Evolutionary conservation across 2,797 vertebrate species (phyloP).

Genomic region (Microhierax caerulescens): DNA sequence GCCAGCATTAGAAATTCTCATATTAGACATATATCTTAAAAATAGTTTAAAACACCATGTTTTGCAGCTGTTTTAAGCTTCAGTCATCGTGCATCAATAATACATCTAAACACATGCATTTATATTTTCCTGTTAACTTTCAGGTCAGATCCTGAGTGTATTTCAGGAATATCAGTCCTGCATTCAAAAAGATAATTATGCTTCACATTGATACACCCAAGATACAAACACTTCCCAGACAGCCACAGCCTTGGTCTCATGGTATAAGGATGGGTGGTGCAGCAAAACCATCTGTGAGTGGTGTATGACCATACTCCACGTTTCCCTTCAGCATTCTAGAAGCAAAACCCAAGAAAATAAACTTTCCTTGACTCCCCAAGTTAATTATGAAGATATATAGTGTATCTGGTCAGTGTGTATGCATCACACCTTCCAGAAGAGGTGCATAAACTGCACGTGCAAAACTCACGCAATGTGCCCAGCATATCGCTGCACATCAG

Average conservation of each 20-base stretch:
- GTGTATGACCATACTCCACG: background rate
- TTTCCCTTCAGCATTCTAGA: background rate
- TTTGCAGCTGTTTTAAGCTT: background rate
- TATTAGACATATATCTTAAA: background rate
- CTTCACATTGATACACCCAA: background rate
- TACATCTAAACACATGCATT: background rate
- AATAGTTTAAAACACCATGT: background rate
- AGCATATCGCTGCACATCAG: background rate
- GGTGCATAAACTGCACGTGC: background rate
- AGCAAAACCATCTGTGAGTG: background rate
- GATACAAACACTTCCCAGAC: background rate
- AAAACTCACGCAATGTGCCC: background rate
- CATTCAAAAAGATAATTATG: background rate
- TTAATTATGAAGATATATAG: background rate
- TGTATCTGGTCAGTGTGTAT: background rate
- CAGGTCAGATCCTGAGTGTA: background rate
- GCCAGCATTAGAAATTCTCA: background rate
- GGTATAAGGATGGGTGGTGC: background rate
- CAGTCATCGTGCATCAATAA: slow-evolving; percentile 1
- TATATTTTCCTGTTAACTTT: background rate
- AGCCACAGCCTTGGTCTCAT: background rate
- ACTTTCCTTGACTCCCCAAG: fast-evolving
- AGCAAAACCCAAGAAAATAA: background rate
- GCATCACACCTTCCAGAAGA: background rate
- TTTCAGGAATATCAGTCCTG: background rate